phyloP scores from a whole-genome alignment of 2,797 vertebrate genomes.

The Brachyrhaphis roseni region DNA sequence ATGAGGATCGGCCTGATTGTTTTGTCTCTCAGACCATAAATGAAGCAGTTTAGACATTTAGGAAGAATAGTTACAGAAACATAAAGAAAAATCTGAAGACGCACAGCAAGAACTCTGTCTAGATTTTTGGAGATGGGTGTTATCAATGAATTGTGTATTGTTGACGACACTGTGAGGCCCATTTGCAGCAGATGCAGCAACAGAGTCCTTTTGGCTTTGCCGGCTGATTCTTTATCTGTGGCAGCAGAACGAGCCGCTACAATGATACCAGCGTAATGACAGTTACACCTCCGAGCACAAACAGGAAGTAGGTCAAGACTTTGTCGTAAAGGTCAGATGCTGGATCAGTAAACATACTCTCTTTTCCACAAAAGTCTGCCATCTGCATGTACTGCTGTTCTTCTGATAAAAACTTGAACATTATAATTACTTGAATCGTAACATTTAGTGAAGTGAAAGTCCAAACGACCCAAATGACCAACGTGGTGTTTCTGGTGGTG shows the following conservation, averaged over 20 bases:
- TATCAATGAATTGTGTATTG: conserved; percentile 5
- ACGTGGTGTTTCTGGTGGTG: conserved; percentile 54
- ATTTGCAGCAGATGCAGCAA: conserved; percentile 61
- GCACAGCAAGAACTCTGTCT: background rate
- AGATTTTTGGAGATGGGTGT: background rate
- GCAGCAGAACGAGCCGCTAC: conserved; percentile 53
- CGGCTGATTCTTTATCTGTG: conserved; percentile 33
- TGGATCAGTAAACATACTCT: background rate
- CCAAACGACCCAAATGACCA: conserved; percentile 60
- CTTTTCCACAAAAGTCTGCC: conserved; percentile 22
- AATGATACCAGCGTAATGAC: conserved; percentile 49
- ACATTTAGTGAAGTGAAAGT: conserved; percentile 40
- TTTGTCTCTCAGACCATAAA: conserved; percentile 64
- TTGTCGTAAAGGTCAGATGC: conserved; percentile 3
- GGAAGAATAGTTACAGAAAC: conserved; percentile 37
- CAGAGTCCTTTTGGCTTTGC: conserved; percentile 47
- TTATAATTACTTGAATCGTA: conserved; percentile 17
- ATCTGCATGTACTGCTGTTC: conserved; percentile 20
- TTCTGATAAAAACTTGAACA: conserved; percentile 25
- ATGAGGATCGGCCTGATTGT: conserved; percentile 48
- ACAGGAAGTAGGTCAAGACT: conserved; percentile 21
- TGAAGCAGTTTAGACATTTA: conserved; percentile 53
- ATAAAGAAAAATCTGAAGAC: conserved; percentile 21
- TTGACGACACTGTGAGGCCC: conserved; percentile 36
- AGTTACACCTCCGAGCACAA: conserved; percentile 8